Evolutionary conservation across 2,113 vertebrate genomes (phyloP).

Genomic region (Hipposideros armiger): DNA sequence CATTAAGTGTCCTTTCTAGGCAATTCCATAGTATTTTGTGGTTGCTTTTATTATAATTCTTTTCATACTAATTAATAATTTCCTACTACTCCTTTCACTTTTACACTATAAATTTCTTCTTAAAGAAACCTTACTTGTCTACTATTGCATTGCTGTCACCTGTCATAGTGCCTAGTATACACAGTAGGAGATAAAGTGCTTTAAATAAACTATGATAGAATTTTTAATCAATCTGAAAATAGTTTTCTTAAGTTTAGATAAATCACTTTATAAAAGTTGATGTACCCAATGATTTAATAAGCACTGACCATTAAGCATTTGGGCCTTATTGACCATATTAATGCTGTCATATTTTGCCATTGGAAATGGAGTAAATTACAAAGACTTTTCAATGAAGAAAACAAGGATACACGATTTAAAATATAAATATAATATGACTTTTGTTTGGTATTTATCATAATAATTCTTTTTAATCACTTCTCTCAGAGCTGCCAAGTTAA

Average conservation of each 20-base stretch:
- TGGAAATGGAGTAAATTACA: neutral
- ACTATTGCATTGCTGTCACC: neutral
- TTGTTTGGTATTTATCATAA: neutral
- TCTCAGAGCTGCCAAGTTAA: constrained; percentile 5
- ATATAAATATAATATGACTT: neutral
- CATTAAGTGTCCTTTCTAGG: neutral
- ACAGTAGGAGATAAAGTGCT: neutral
- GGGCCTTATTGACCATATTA: neutral
- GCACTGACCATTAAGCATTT: neutral
- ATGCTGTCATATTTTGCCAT: neutral
- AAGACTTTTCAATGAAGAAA: constrained; percentile 65
- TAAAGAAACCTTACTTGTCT: neutral
- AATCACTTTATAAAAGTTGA: neutral
- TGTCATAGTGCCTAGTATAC: neutral
- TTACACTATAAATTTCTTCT: neutral
- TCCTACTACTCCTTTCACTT: neutral
- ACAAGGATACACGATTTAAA: constrained; percentile 51
- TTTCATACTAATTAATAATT: neutral
- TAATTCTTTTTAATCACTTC: constrained; percentile 43
- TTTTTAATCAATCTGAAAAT: constrained; percentile 22
- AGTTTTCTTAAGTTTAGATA: constrained; percentile 9
- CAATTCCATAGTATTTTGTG: neutral
- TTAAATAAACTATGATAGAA: neutral
- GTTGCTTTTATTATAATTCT: neutral
- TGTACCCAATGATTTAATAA: neutral